phyloP scores from a whole-genome alignment of 2,113 vertebrate genomes.

The Phaetusa simplex region DNA sequence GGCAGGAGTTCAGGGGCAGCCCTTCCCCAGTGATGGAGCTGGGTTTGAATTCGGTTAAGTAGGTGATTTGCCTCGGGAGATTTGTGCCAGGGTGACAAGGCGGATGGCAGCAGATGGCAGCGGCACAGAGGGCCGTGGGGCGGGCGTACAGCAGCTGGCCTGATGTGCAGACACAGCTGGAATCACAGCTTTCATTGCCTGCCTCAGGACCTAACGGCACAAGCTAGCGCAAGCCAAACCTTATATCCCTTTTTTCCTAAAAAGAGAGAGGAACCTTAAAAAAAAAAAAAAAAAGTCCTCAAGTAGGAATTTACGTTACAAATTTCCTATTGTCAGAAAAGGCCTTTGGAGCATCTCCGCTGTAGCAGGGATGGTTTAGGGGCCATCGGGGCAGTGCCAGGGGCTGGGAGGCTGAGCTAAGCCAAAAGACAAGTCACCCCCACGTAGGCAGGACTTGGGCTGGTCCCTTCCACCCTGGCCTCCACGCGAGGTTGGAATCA shows the following conservation, averaged over 20 bases:
- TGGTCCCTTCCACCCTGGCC: background rate
- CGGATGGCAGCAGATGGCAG: background rate
- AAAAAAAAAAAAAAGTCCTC: background rate
- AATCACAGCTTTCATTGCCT: background rate
- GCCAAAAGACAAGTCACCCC: background rate
- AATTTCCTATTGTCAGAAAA: background rate
- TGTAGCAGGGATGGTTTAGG: background rate
- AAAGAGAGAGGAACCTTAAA: background rate
- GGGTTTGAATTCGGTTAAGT: background rate
- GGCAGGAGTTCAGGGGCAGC: background rate
- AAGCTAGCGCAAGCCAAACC: background rate
- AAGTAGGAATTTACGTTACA: background rate
- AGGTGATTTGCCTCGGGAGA: background rate
- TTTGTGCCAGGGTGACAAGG: background rate
- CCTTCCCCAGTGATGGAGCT: background rate
- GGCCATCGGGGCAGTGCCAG: background rate
- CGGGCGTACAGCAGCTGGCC: background rate
- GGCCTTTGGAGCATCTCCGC: background rate
- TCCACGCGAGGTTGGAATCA: background rate
- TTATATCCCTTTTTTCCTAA: background rate
- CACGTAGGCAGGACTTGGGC: background rate
- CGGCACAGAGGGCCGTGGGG: rapidly evolving
- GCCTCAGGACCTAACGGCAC: background rate
- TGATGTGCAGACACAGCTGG: background rate
- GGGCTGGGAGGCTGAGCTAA: background rate